Evolutionary conservation across 1,140 invertebrate species (phyloP), one percentile per base, ranked within the genome.

Genomic region (Sitophilus oryzae): DNA sequence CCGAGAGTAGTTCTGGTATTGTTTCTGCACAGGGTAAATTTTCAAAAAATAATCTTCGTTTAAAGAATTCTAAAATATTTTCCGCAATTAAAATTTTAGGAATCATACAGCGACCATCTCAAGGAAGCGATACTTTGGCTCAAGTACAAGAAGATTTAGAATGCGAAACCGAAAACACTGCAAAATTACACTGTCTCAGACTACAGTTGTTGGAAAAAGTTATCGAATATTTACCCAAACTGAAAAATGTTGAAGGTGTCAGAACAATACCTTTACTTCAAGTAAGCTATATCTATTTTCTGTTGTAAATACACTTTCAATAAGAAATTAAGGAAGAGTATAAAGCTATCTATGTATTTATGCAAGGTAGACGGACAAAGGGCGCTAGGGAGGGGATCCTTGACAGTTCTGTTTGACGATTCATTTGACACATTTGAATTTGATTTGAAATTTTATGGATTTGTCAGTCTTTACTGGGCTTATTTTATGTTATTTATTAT

Each of bases 211-310:
- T 91, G 30, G 81, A 88, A 60, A 75, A 80, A 23, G 67, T 89
- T 16, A 74, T 84, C 11, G 73, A 79, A 4, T 79, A 80, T 59
- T 62, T 91, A 48, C 80, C 83, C 0, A 75, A 78, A 30, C 73
- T 88, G 18, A 73, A 77, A 44, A 73, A 79, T 47, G 74, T 80
- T 43, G 77, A 79, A 23, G 94, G 94, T 8, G 82, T 92, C 1
- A 76, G 89, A 50, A 83, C 89, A 9, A 92, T 97, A 70, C 93
- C 94, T 0, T 89, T 89, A 56, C 84, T 95, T 75, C 90, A 93
- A 77, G 88, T 89, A 60, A 53, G 58, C 43, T 11, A 2, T 20
- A 10, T 10, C 14, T 11, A 47, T n/a, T n/a, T n/a, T n/a, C n/a
- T n/a, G n/a, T n/a, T n/a, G n/a, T n/a, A n/a, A n/a, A n/a, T n/a